Percentiles rank a stretch among this genome's conserved stretches.
Evolutionary conservation across 2,888 invertebrate species (phyloP).

Genomic region (Torymus aiolomorphi): DNA sequence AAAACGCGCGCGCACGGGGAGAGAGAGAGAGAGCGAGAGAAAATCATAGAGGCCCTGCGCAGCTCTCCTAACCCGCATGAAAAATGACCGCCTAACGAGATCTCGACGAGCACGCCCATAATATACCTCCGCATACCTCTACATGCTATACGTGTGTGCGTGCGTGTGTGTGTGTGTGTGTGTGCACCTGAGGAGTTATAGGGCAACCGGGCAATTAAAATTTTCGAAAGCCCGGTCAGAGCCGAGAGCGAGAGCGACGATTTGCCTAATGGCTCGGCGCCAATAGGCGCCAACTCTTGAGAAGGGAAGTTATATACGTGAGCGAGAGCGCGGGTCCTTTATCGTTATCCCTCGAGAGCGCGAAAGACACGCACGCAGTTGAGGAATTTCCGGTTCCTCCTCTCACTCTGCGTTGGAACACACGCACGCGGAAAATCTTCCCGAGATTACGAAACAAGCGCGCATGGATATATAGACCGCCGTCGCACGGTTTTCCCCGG

Average conservation of each 20-base stretch:
- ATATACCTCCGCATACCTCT: too few species aligned
- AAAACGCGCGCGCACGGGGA: conserved; percentile 1
- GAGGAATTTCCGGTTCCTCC: too few species aligned
- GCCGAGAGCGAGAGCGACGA: background rate
- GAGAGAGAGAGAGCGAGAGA: too few species aligned
- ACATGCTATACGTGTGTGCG: too few species aligned
- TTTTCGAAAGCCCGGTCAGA: conserved; percentile 23
- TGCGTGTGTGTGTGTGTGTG: too few species aligned
- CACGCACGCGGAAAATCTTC: background rate
- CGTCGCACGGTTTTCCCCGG: conserved; percentile 5
- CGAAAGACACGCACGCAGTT: background rate
- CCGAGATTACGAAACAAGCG: conserved; percentile 15
- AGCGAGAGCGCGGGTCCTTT: background rate
- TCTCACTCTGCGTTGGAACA: too few species aligned
- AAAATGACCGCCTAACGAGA: conserved; percentile 54
- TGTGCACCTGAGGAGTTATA: too few species aligned
- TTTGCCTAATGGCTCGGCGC: conserved; percentile 53
- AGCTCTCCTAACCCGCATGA: conserved; percentile 19
- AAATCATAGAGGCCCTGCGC: conserved; percentile 5
- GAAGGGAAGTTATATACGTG: background rate
- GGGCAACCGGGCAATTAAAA: conserved; percentile 47
- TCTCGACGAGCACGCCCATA: conserved; percentile 3
- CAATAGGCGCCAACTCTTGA: background rate
- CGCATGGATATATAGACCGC: conserved; percentile 27
- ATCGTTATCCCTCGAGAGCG: background rate